Conservation (phyloP, 2,113 vertebrate species). For the Urocolius indicus region DNA sequence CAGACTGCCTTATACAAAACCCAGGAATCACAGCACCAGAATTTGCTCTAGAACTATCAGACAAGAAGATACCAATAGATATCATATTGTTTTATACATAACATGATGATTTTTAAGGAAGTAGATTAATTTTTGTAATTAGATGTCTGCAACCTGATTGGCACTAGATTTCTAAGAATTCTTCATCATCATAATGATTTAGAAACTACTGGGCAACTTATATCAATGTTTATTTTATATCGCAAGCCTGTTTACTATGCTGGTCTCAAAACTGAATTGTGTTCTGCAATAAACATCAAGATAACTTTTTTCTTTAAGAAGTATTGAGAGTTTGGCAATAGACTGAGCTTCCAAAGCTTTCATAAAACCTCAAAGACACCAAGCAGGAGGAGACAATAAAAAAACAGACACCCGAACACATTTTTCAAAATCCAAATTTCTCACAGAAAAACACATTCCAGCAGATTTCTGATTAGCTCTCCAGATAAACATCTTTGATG, state of each 20-base stretch:
- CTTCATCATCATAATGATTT: neutral
- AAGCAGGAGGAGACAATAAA: neutral
- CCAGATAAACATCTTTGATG: neutral
- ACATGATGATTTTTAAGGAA: neutral
- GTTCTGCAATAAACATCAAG: neutral
- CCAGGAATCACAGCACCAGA: neutral
- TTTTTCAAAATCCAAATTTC: neutral
- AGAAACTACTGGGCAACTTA: neutral
- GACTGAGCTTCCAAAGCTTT: neutral
- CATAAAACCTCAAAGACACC: neutral
- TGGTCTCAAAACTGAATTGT: neutral
- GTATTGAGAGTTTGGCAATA: neutral
- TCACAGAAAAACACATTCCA: neutral
- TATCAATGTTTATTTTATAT: neutral
- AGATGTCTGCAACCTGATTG: neutral
- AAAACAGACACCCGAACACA: neutral
- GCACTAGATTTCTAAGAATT: neutral
- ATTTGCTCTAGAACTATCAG: neutral
- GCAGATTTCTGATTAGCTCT: neutral
- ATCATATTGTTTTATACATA: neutral
- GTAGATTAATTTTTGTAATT: neutral
- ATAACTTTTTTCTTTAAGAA: neutral
- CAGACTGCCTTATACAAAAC: neutral
- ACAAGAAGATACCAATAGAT: neutral
- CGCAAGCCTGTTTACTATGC: neutral